These are phyloP conservation scores for Eupithecia pulchellata DNA, from an alignment of 2,888 invertebrate species.

Conservation along the genomic window DNA sequence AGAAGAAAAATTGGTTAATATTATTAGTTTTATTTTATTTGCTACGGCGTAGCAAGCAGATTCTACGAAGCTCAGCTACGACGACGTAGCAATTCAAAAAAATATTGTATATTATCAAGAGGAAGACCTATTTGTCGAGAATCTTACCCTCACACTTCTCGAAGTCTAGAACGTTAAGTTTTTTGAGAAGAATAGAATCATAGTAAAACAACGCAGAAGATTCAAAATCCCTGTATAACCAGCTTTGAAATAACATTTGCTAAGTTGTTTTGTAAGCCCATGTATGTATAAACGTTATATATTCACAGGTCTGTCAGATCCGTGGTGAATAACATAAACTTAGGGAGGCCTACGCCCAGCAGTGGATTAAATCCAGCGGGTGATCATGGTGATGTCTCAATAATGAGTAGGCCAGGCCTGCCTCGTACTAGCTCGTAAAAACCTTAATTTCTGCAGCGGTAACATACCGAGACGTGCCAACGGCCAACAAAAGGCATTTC, in stretches of 20 bases:
- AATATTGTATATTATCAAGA: background rate
- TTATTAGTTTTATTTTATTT: background rate
- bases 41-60: background rate
- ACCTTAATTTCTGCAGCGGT: background rate
- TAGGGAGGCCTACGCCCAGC: no score
- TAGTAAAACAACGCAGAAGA: background rate
- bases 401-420: background rate
- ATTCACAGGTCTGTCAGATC: no score
- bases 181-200: background rate
- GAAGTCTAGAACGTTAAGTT: background rate
- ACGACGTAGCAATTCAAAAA: background rate
- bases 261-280: background rate
- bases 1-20: background rate
- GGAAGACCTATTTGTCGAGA: background rate
- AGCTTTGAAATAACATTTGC: background rate
- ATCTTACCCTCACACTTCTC: background rate
- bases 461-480: background rate
- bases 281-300: no score
- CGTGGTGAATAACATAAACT: no score
- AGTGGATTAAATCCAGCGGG: no score
- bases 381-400: no score
- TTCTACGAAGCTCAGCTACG: background rate
- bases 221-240: background rate
- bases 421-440: background rate
- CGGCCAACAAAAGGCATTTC: background rate